These are phyloP conservation scores for Apostichopus californicus DNA, from an alignment of 35 echinoderm and acorn worm species.

Conservation along the genomic window DNA sequence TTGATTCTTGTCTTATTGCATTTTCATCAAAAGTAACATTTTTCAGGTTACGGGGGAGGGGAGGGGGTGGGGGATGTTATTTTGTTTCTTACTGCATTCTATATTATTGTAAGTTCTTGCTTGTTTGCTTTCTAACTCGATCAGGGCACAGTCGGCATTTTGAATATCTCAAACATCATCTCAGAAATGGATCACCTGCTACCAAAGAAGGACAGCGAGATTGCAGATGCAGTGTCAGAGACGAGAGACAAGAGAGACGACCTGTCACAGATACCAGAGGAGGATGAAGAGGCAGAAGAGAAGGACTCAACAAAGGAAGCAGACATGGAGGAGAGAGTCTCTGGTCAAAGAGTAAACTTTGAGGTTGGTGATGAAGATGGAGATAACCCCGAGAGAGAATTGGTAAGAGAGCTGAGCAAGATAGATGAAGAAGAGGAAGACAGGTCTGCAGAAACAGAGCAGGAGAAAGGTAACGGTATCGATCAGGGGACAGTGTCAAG, in stretches of 20 bases:
- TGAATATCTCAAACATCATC: constrained; percentile 4
- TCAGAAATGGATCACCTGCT: background rate
- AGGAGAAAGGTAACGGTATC: background rate
- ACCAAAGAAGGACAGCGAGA: background rate
- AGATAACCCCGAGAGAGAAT: background rate
- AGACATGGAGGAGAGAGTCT: background rate
- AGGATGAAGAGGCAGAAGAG: background rate
- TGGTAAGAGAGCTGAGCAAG: constrained; percentile 26
- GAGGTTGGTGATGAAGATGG: constrained; percentile 11
- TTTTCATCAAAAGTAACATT: too few species aligned
- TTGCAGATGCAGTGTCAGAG: background rate
- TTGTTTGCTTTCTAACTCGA: background rate
- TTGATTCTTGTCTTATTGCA: too few species aligned
- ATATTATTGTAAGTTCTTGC: too few species aligned
- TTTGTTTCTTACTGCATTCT: too few species aligned
- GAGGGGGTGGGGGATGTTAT: too few species aligned
- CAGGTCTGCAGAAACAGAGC: background rate
- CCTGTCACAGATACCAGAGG: background rate
- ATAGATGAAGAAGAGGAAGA: constrained; percentile 32
- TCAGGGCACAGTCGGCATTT: constrained; percentile 25
- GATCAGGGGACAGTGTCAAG: too few species aligned
- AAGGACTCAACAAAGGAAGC: background rate
- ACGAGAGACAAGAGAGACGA: background rate
- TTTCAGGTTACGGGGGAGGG: too few species aligned
- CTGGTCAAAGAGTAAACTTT: background rate